Percentiles rank a stretch among this genome's conserved stretches.
Conservation (phyloP, 2,888 invertebrate genomes). For the Didymodactylos carnosus region DNA sequence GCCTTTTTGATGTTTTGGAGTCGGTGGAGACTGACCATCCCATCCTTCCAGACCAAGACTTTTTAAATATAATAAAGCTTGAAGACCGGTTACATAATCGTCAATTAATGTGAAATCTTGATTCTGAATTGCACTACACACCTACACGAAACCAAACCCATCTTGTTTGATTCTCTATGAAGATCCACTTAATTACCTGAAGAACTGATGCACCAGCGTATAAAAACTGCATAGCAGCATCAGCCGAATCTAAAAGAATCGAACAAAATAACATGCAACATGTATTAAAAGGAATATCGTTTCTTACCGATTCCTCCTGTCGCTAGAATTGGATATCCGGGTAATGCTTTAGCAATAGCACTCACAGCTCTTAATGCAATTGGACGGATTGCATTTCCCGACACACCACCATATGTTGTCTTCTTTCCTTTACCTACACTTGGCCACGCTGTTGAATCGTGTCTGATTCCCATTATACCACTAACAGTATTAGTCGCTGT, state of each 20-base stretch:
- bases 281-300: background rate
- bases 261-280: background rate
- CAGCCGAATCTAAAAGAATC: constrained; percentile 76
- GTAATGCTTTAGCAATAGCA: constrained; percentile 53
- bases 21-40: constrained; percentile 85
- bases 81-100: constrained; percentile 73
- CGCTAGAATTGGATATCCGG: constrained; percentile 74
- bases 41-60: constrained; percentile 50
- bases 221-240: constrained; percentile 76
- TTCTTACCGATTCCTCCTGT: constrained; percentile 43
- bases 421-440: constrained; percentile 53
- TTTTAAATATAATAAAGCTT: constrained; percentile 61
- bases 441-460: constrained; percentile 74
- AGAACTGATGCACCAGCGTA: constrained; percentile 74
- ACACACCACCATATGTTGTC: constrained; percentile 85
- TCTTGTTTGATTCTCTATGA: background rate
- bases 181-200: constrained; percentile 47
- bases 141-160: constrained; percentile 36
- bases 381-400: constrained; percentile 78
- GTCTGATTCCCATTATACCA: constrained; percentile 66
- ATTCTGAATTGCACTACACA: constrained; percentile 89
- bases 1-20: constrained; percentile 69
- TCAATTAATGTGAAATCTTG: constrained; percentile 92
- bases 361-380: constrained; percentile 77
- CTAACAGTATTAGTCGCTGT: constrained; percentile 93